These are phyloP conservation scores for Melanocharis versteri DNA, from an alignment of 2,113 vertebrate genomes.

Conservation along the genomic window DNA sequence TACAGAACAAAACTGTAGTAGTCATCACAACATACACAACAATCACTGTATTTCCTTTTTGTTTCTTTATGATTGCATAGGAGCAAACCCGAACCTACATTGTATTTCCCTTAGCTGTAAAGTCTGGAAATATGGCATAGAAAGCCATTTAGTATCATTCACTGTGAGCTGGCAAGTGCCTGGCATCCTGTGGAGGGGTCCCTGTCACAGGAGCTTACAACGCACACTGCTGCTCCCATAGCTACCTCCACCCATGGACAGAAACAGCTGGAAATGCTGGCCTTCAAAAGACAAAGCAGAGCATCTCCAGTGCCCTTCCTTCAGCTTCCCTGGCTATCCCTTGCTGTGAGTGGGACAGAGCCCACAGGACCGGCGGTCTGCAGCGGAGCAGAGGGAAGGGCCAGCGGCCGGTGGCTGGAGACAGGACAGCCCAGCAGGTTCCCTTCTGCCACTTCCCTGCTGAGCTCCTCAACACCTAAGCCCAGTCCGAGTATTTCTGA, in stretches of 20 bases:
- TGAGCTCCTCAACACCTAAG: neutral
- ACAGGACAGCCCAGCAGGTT: neutral
- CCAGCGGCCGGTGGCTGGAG: neutral
- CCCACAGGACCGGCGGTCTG: neutral
- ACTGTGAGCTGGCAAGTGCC: neutral
- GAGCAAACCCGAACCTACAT: neutral
- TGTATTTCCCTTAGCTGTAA: neutral
- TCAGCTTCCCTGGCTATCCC: neutral
- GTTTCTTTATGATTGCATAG: neutral
- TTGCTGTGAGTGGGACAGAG: neutral
- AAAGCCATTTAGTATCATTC: neutral
- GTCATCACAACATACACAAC: neutral
- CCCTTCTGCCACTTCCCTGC: neutral
- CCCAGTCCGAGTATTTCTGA: neutral
- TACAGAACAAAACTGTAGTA: neutral
- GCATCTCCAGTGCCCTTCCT: neutral
- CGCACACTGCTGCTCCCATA: neutral
- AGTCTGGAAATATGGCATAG: neutral
- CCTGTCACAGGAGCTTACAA: neutral
- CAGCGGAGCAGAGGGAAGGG: neutral
- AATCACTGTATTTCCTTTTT: neutral
- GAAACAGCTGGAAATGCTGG: neutral
- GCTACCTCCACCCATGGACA: neutral
- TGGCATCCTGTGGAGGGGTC: neutral
- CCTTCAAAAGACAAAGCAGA: neutral